Percentiles rank a stretch among this genome's conserved stretches.
Conservation (phyloP, 1,140 invertebrate genomes). For the Neodiprion lecontei region DNA sequence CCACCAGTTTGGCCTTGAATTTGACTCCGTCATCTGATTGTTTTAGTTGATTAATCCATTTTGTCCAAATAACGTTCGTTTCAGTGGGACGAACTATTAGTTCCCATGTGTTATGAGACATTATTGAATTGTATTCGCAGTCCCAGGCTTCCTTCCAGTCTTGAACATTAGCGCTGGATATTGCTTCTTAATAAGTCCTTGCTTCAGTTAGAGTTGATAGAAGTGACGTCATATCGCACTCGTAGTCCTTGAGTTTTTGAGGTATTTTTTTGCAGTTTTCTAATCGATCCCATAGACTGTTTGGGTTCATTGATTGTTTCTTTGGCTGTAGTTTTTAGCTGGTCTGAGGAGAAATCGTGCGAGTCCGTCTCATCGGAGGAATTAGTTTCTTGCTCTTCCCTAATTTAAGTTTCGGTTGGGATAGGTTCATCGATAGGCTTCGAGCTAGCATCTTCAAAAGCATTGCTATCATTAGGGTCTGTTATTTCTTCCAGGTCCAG, state of each 20-base stretch:
- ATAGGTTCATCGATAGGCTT: neutral
- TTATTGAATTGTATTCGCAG: constrained; percentile 38
- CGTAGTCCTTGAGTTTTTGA: neutral
- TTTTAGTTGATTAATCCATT: constrained; percentile 44
- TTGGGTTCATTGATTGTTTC: neutral
- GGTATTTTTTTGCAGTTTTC: neutral
- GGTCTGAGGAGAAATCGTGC: neutral
- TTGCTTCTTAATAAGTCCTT: constrained; percentile 25
- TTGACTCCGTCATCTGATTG: constrained; percentile 9
- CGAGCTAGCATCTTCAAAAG: neutral
- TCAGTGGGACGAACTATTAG: constrained; percentile 39
- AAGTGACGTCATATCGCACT: neutral
- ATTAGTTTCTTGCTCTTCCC: neutral
- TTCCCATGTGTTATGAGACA: constrained; percentile 45
- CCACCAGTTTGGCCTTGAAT: constrained; percentile 32
- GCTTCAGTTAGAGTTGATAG: neutral
- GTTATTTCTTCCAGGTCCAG: neutral
- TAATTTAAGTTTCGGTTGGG: neutral
- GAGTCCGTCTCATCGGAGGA: neutral
- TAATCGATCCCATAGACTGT: neutral
- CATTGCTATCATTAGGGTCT: neutral
- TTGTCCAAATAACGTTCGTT: constrained; percentile 42
- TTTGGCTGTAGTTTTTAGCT: neutral
- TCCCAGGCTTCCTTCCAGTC: constrained; percentile 41
- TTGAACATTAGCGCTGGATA: constrained; percentile 33